Percentiles rank a stretch among this genome's conserved stretches.
Evolutionary conservation across 1,140 invertebrate genomes (phyloP).

Genomic region (Parapsyche elsis): DNA sequence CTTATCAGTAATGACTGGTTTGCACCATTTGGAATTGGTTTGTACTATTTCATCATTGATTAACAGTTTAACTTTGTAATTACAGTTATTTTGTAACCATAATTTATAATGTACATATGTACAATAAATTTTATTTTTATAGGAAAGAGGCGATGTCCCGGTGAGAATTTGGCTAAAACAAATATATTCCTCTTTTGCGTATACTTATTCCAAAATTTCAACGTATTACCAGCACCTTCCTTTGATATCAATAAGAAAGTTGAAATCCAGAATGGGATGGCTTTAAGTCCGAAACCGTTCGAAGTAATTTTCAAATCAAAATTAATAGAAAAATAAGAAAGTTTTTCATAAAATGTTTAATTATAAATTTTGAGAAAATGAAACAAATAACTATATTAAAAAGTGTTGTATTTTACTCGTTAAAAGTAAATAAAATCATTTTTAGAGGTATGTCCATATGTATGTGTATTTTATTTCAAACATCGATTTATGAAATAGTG

Average conservation of each 20-base stretch:
- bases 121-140: slow-evolving; percentile 56
- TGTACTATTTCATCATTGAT: slow-evolving; percentile 49
- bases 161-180: slow-evolving; percentile 70
- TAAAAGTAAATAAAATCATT: too few species aligned
- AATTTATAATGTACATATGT: slow-evolving; percentile 10
- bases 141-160: slow-evolving; percentile 73
- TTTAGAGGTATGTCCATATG: too few species aligned
- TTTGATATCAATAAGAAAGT: neutral
- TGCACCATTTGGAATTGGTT: slow-evolving; percentile 79
- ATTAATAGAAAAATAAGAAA: neutral
- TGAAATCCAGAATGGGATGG: slow-evolving; percentile 39
- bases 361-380: too few species aligned
- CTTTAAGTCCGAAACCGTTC: slow-evolving; percentile 43
- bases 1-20: slow-evolving; percentile 69
- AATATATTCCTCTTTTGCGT: slow-evolving; percentile 70
- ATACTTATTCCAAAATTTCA: slow-evolving; percentile 54
- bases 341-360: too few species aligned
- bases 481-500: too few species aligned
- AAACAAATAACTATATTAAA: too few species aligned
- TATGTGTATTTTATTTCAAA: too few species aligned
- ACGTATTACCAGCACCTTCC: slow-evolving; percentile 15
- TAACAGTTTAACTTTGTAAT: slow-evolving; percentile 28
- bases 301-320: slow-evolving; percentile 36
- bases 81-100: slow-evolving; percentile 22
- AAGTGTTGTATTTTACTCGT: too few species aligned